Conservation (phyloP, 2,888 invertebrate genomes). For the Blastobasis lacticolella region DNA sequence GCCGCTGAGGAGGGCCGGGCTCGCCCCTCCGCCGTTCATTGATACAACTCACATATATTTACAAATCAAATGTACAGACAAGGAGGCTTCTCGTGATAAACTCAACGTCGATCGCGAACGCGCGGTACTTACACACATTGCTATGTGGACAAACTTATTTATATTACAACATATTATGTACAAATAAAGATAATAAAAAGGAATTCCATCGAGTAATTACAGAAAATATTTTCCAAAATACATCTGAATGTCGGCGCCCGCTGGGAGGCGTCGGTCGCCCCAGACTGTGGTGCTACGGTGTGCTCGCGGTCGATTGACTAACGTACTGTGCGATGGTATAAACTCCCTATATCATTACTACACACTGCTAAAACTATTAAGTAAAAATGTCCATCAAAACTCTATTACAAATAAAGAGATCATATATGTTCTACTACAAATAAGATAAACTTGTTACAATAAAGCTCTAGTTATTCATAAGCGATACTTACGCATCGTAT, state of each 20-base stretch:
- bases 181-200: conserved; percentile 35
- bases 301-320: conserved; percentile 23
- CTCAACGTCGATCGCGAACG: conserved; percentile 35
- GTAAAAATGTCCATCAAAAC: conserved; percentile 72
- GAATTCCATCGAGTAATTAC: conserved; percentile 17
- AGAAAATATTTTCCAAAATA: conserved; percentile 17
- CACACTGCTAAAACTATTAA: conserved; percentile 65
- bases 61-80: conserved; percentile 61
- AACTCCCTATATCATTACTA: conserved; percentile 46
- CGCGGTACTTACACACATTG: conserved; percentile 2
- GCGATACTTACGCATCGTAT: conserved; percentile 41
- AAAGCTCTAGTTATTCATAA: conserved; percentile 57
- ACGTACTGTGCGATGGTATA: conserved; percentile 46
- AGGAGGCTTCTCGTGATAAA: conserved; percentile 55
- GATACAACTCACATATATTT: conserved; percentile 63
- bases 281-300: conserved; percentile 2
- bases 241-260: conserved; percentile 13
- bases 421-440: conserved; percentile 64
- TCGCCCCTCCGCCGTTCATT: conserved; percentile 18
- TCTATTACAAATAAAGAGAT: conserved; percentile 72
- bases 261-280: not conserved
- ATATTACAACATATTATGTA: conserved; percentile 45
- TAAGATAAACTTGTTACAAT: conserved; percentile 64
- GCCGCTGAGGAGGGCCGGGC: not conserved
- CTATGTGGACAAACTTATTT: not conserved